Evolutionary conservation across 2,797 vertebrate species (phyloP).

Genomic region (Lithobates pipiens): DNA sequence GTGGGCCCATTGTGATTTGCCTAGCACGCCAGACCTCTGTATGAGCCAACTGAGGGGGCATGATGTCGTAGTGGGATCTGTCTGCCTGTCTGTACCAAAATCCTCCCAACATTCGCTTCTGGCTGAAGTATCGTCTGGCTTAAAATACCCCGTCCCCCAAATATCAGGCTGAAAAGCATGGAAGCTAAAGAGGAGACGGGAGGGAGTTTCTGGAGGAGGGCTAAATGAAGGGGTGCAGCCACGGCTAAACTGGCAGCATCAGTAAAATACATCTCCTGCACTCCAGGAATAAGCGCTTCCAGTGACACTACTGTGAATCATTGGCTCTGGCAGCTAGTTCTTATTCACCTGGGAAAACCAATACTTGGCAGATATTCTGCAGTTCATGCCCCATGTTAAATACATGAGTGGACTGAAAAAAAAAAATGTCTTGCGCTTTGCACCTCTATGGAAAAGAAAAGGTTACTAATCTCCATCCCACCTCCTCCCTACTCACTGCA

Average conservation of each 20-base stretch:
- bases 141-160: constrained; percentile 65
- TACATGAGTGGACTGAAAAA: constrained; percentile 40
- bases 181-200: constrained; percentile 60
- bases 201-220: constrained; percentile 64
- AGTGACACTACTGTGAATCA: constrained; percentile 40
- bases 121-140: constrained; percentile 59
- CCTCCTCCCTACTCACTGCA: constrained; percentile 59
- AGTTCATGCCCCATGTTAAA: constrained; percentile 38
- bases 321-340: constrained; percentile 36
- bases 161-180: constrained; percentile 55
- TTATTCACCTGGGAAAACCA: constrained; percentile 44
- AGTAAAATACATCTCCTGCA: constrained; percentile 43
- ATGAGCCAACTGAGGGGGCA: constrained; percentile 40
- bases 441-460: constrained; percentile 45
- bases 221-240: constrained; percentile 14
- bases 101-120: constrained; percentile 66
- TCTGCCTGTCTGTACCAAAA: constrained; percentile 65
- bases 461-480: constrained; percentile 61
- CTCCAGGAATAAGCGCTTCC: constrained; percentile 39
- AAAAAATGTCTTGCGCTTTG: constrained; percentile 36
- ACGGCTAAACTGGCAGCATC: constrained; percentile 23
- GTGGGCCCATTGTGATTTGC: constrained; percentile 61
- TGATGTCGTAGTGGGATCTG: constrained; percentile 48
- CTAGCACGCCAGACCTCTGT: constrained; percentile 47
- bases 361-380: constrained; percentile 43